phyloP scores from a whole-genome alignment of 2,888 invertebrate species.

The Cactoblastis cactorum region DNA sequence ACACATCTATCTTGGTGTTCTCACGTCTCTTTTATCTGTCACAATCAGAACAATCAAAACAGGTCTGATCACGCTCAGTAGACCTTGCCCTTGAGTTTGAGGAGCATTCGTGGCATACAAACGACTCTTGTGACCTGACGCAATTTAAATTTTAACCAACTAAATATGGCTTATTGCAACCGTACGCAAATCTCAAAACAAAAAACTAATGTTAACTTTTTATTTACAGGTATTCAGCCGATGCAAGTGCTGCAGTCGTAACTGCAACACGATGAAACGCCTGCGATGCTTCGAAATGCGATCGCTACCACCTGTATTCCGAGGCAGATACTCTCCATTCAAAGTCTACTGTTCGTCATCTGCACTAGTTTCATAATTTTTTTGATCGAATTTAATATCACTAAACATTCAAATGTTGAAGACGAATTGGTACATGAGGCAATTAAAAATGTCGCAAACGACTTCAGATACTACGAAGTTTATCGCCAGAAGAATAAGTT shows the following conservation, averaged over 20 bases:
- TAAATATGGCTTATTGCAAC: no score
- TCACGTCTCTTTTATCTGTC: no score
- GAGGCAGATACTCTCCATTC: constrained; percentile 37
- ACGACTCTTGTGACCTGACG: no score
- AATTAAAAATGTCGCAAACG: constrained; percentile 46
- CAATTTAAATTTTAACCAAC: no score
- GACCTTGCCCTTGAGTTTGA: no score
- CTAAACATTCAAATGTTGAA: constrained; percentile 23
- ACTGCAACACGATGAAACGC: constrained; percentile 11
- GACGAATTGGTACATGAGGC: constrained; percentile 48
- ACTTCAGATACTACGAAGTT: constrained; percentile 50
- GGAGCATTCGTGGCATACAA: no score
- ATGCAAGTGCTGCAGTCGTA: neutral
- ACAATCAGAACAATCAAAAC: no score
- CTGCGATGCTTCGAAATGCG: constrained; percentile 32
- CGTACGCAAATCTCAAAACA: no score
- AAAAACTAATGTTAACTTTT: no score
- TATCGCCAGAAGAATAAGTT: constrained; percentile 46
- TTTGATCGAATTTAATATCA: constrained; percentile 37
- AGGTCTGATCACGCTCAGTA: no score
- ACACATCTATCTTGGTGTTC: no score
- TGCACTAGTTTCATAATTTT: constrained; percentile 41
- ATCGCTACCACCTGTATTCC: constrained; percentile 23
- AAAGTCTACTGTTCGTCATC: constrained; percentile 42
- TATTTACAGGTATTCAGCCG: neutral